Percentiles rank a stretch among this genome's conserved stretches.
phyloP scores from a whole-genome alignment of 2,797 vertebrate genomes.

The Synaphobranchus kaupii region DNA sequence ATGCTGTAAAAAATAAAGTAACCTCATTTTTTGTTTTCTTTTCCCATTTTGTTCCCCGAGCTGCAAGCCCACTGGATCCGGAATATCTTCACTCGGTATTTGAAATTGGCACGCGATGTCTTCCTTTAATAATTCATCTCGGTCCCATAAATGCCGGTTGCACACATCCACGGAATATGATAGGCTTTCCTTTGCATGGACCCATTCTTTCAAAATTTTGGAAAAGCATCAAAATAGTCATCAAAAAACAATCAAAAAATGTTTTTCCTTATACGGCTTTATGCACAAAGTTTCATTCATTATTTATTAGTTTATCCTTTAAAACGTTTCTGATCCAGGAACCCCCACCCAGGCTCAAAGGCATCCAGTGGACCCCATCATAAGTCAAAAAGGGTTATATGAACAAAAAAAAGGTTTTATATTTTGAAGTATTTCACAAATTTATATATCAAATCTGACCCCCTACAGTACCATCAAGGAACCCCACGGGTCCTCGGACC shows the following conservation, averaged over 20 bases:
- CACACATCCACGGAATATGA: not conserved
- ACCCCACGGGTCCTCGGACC: no score
- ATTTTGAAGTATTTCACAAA: no score
- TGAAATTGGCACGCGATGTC: not conserved
- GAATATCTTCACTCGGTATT: not conserved
- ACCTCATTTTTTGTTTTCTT: not conserved
- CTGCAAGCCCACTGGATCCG: not conserved
- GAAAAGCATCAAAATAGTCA: not conserved
- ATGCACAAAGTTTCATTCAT: not conserved
- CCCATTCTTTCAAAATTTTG: not conserved
- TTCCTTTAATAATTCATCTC: slow-evolving; percentile 4
- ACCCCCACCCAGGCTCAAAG: no score
- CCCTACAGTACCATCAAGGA: no score
- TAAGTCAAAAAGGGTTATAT: no score
- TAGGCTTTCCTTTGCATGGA: not conserved
- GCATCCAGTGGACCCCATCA: no score
- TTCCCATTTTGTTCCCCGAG: not conserved
- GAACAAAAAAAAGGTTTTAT: no score
- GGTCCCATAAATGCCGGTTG: slow-evolving; percentile 7
- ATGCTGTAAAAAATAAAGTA: not conserved
- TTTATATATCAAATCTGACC: no score
- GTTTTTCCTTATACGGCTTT: not conserved
- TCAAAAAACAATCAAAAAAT: not conserved
- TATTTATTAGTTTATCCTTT: not conserved
- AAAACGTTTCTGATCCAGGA: no score